Evolutionary conservation across 2,888 invertebrate species (phyloP), one percentile per base, ranked within the genome.

Genomic region (Tuta absoluta): DNA sequence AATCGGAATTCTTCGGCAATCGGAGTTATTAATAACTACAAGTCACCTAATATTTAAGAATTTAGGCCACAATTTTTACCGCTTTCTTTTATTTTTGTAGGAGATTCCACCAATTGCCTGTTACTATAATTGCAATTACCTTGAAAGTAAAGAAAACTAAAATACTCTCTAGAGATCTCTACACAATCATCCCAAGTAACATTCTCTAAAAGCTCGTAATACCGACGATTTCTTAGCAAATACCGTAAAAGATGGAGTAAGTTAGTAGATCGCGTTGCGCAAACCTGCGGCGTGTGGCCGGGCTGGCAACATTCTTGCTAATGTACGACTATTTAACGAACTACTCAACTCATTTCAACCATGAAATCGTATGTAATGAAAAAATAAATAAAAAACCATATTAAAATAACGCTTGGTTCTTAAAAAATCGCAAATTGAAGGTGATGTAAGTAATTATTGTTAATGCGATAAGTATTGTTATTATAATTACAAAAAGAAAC

Each of bases 271-370:
- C 60, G 41, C 21, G 63, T 63, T 64, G 60, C 60, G 64, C 38
- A 64, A 64, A 57, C 21, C 28, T 57, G 51, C 51, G 53, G 59
- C 33, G 38, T 64, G 59, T 60, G 59, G 59, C 45, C 45, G 53
- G 57, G 59, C 61, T 56, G 53, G 24, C 21, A 28, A 63, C 68
- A 73, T 75, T 74, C 71, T 69, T 62, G 65, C 56, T 58, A 49
- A 69, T 69, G 69, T 68, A 67, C 68, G 72, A 71, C 72, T 69
- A 66, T 69, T 68, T 66, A 65, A 51, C 68, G 65, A 62, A 63
- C 48, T 19, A 33, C 37, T 45, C 45, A 5, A 45, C 7, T 17
- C 17, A 17, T 17, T 33, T 33, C 33, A 10, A 33, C 33, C 33
- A n/a, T n/a, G n/a, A n/a, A n/a, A n/a, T n/a, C n/a, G 33, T 33